Evolutionary conservation across 30 jellyfish, hydroid and myxozoan genomes (phyloP).

Genomic region (Pelagia noctiluca): DNA sequence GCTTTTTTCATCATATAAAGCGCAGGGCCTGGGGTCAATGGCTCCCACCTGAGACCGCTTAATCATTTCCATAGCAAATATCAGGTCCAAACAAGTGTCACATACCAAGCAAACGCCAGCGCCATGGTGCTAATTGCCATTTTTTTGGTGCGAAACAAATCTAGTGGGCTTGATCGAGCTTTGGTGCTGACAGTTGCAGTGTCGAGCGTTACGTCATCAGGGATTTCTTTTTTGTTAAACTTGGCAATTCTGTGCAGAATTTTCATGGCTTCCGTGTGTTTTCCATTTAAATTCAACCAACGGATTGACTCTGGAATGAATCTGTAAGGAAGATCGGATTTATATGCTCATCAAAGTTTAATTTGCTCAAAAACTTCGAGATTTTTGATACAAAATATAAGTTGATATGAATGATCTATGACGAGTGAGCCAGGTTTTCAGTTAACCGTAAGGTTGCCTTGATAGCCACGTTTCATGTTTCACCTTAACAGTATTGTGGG

Average conservation of each 20-base stretch:
- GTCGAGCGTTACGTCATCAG: constrained; percentile 36
- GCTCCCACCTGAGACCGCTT: too few relatives aligned
- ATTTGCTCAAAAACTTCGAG: too few relatives aligned
- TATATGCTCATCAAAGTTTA: too few relatives aligned
- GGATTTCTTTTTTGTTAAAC: constrained; percentile 68
- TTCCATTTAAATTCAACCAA: constrained; percentile 80
- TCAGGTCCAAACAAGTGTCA: background rate
- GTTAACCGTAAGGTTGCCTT: too few relatives aligned
- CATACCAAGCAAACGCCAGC: constrained; percentile 60
- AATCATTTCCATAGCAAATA: too few relatives aligned
- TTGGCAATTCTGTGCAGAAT: constrained; percentile 60
- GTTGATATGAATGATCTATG: too few relatives aligned
- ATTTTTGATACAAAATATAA: background rate
- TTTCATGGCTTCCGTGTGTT: constrained; percentile 62
- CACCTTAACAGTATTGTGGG: too few relatives aligned
- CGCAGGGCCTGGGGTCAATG: too few relatives aligned
- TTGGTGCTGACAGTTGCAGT: constrained; percentile 10
- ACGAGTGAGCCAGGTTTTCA: background rate
- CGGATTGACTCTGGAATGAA: constrained; percentile 91
- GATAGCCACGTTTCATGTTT: too few relatives aligned
- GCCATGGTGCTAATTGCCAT: constrained; percentile 55
- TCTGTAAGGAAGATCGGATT: constrained; percentile 15
- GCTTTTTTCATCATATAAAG: too few relatives aligned
- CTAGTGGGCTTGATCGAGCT: constrained; percentile 52
- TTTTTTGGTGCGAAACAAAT: constrained; percentile 54